A percentile compares a stretch with the other conserved stretches of the same genome.
These are phyloP conservation scores for Salticus scenicus DNA, from an alignment of 2,888 invertebrate species.

Conservation along the genomic window DNA sequence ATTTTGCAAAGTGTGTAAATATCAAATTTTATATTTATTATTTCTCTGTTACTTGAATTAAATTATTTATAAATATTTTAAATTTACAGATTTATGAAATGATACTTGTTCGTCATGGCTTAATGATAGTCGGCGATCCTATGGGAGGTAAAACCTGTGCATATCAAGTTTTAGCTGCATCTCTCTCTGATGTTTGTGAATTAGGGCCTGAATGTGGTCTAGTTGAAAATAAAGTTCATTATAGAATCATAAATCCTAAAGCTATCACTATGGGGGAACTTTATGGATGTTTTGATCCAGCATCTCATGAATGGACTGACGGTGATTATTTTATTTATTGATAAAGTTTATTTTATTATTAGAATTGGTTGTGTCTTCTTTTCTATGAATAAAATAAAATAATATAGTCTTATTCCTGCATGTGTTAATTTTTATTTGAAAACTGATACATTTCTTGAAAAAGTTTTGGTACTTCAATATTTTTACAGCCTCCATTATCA, in stretches of 20 bases:
- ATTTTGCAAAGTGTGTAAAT: no score
- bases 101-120: constrained; percentile 78
- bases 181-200: constrained; percentile 76
- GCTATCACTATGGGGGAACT: constrained; percentile 78
- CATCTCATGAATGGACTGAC: constrained; percentile 79
- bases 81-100: constrained; percentile 83
- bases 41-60: no score
- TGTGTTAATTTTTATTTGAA: no score
- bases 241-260: constrained; percentile 78
- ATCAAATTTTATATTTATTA: no score
- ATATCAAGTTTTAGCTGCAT: constrained; percentile 76
- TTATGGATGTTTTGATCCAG: constrained; percentile 78
- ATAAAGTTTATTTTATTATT: no score
- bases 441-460: no score
- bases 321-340: constrained; percentile 73
- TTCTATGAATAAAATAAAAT: no score
- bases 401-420: no score
- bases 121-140: constrained; percentile 78
- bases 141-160: constrained; percentile 78
- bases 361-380: no score
- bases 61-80: no score
- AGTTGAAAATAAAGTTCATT: constrained; percentile 75
- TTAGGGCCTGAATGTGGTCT: constrained; percentile 73
- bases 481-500: no score
- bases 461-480: no score